Conservation (phyloP, 1,140 invertebrate genomes). For the Cydia amplana region DNA sequence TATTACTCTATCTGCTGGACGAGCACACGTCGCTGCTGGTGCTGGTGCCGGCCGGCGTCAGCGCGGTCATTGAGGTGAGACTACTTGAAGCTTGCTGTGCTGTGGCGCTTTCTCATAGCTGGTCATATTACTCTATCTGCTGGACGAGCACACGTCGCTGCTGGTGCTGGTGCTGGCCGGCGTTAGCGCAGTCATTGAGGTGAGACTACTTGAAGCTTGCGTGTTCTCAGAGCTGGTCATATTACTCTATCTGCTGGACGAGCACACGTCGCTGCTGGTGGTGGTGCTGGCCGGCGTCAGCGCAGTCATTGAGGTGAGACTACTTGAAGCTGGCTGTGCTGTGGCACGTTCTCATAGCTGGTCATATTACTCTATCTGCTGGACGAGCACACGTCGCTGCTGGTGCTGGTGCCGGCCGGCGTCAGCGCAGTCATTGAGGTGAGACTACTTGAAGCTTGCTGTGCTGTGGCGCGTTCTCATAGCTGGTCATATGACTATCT, state of each 20-base stretch:
- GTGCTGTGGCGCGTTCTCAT: conserved; percentile 93
- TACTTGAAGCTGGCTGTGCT: conserved; percentile 91
- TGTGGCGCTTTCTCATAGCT: conserved; percentile 95
- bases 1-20: conserved; percentile 93
- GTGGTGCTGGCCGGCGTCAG: no score
- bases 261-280: conserved; percentile 77
- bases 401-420: conserved; percentile 61
- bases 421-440: conserved; percentile 65
- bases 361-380: conserved; percentile 90
- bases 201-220: conserved; percentile 88
- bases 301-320: conserved; percentile 65
- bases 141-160: conserved; percentile 82
- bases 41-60: no score
- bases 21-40: conserved; percentile 77
- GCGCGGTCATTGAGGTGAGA: conserved; percentile 66
- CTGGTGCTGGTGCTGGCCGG: conserved; percentile 64
- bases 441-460: conserved; percentile 88
- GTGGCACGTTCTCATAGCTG: conserved; percentile 93
- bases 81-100: conserved; percentile 90
- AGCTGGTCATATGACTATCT: conserved; percentile 90
- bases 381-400: conserved; percentile 81
- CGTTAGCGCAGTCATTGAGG: conserved; percentile 49
- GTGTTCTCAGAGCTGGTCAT: conserved; percentile 91
- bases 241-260: conserved; percentile 93
- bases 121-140: conserved; percentile 88